Evolutionary conservation across 1,140 invertebrate genomes (phyloP).

Genomic region (Drosophila kurseongensis): DNA sequence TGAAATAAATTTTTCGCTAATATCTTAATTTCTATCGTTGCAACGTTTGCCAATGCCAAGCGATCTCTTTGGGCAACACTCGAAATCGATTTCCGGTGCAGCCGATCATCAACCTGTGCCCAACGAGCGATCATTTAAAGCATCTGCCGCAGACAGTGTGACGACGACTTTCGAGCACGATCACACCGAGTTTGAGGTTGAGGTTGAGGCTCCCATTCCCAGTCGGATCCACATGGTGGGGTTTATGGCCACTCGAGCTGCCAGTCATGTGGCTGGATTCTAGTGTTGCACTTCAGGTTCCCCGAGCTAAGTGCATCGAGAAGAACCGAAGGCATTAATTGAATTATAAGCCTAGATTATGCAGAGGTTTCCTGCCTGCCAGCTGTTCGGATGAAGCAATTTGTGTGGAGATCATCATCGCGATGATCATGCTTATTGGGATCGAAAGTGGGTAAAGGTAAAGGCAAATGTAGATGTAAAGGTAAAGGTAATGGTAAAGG

Average conservation of each 20-base stretch:
- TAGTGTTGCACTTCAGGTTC: conserved; percentile 75
- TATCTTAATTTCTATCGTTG: conserved; percentile 16
- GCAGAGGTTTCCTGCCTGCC: conserved; percentile 81
- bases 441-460: neutral
- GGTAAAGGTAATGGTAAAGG: neutral
- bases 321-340: conserved; percentile 75
- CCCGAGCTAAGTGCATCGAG: conserved; percentile 71
- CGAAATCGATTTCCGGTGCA: conserved; percentile 66
- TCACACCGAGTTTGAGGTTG: neutral
- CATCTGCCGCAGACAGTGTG: conserved; percentile 77
- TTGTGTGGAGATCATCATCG: conserved; percentile 69
- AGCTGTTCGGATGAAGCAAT: conserved; percentile 61
- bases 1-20: conserved; percentile 6
- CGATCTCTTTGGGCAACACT: conserved; percentile 58
- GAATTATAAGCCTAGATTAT: conserved; percentile 84
- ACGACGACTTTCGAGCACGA: conserved; percentile 45
- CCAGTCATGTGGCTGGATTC: conserved; percentile 82
- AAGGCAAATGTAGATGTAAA: neutral
- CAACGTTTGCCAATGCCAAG: conserved; percentile 58
- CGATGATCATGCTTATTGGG: conserved; percentile 41
- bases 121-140: conserved; percentile 38
- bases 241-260: conserved; percentile 53
- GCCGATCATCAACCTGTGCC: conserved; percentile 52
- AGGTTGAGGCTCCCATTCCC: neutral
- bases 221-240: neutral